Evolutionary conservation across 2,888 invertebrate species (phyloP), one percentile per base, ranked within the genome.

Genomic region (Tillus elongatus): DNA sequence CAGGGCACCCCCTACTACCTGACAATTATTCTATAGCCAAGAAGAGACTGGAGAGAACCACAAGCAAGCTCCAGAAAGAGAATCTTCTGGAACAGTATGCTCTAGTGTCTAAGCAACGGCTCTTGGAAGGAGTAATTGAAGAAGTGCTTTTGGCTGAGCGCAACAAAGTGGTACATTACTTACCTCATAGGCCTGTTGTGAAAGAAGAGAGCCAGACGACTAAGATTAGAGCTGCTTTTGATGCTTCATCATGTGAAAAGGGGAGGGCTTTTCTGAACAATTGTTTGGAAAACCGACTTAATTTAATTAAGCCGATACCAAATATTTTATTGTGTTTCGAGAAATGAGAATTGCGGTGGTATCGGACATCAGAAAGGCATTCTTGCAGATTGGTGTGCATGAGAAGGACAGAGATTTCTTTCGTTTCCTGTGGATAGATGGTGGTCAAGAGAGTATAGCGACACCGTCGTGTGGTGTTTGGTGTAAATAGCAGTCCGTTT

Each of bases 341-440:
- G 14, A 36, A 6, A 15, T 35, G 15, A 41, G 35, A 30, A 39
- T 50, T 32, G 55, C 49, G 4, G 44, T 50, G 1, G 37, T 45
- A 2, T 35, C 52, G 4, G 54, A 57, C 39, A 57, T 60, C 2
- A 19, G 42, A 10, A 53, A 53, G 33, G 57, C 55, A 1, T 59
- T 60, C 40, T 39, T 54, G 10, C 55, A 54, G 43, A 53, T 58
- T n/a, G 41, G 39, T 26, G 13, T 55, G 1, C 13, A 39, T 4
- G 16, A 41, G 37, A 26, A 40, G 3, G 54, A 60, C 31, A 34
- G 57, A 32, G 42, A 55, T 32, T 53, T 40, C 37, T 34, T 56
- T 1, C 19, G 46, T 31, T 57, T 57, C 40, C 38, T 58, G 3
- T 52, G 53, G 52, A 12, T 2, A 14, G 12, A 30, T 19, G 13